A percentile compares a stretch with the other conserved stretches of the same genome.
These are phyloP conservation scores for Dasypus novemcinctus DNA, from an alignment of 2,113 vertebrate species.

Conservation along the genomic window DNA sequence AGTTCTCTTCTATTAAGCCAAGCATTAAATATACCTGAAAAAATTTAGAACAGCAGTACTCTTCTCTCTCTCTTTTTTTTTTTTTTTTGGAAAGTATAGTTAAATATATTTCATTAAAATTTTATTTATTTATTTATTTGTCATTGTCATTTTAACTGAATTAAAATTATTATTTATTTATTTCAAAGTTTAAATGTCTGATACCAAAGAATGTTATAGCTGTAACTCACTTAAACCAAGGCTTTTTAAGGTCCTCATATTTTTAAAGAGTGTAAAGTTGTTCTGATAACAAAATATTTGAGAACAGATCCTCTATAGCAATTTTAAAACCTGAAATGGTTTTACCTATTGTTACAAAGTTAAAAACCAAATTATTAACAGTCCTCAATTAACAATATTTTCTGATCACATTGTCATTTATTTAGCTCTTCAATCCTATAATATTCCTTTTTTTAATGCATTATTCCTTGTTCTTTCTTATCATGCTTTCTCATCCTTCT, in stretches of 20 bases:
- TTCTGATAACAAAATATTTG: neutral
- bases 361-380: neutral
- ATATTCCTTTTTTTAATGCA: neutral
- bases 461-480: neutral
- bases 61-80: neutral
- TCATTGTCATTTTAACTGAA: neutral
- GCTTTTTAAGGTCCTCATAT: neutral
- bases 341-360: neutral
- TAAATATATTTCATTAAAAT: neutral
- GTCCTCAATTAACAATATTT: neutral
- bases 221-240: neutral
- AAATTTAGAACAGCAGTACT: neutral
- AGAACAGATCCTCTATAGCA: neutral
- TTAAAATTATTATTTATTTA: neutral
- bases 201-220: too few species aligned
- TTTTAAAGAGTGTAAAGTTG: neutral
- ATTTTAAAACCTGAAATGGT: neutral
- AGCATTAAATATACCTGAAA: neutral
- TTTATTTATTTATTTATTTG: neutral
- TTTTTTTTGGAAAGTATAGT: neutral
- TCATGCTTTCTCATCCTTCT: neutral
- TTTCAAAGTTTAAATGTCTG: neutral
- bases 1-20: neutral
- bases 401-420: neutral
- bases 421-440: neutral